A percentile compares a stretch with the other conserved stretches of the same genome.
Conservation (phyloP, 2,113 vertebrate genomes). For the Myxocyprinus asiaticus region DNA sequence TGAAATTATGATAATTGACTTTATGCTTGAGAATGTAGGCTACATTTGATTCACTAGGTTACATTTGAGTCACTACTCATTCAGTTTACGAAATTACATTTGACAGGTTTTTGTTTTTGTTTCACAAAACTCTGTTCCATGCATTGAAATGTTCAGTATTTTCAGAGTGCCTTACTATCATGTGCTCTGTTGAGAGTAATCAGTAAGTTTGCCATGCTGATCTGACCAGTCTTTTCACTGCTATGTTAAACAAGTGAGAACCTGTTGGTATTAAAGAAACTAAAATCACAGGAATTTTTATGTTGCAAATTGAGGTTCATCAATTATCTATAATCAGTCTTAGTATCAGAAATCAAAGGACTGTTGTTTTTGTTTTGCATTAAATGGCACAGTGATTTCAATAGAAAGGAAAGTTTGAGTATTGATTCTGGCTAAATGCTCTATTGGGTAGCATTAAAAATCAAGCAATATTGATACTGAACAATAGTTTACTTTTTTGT, state of each 20-base stretch:
- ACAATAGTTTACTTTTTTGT: neutral
- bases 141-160: neutral
- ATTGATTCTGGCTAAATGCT: neutral
- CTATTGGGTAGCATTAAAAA: neutral
- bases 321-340: too few species aligned
- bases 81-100: neutral
- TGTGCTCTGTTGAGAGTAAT: neutral
- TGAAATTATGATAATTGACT: neutral
- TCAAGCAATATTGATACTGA: neutral
- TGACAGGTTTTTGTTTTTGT: conserved; percentile 3
- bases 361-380: neutral
- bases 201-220: neutral
- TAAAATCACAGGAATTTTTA: too few species aligned
- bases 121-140: neutral
- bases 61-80: neutral
- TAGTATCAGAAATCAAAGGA: neutral
- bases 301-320: too few species aligned
- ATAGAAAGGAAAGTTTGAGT: too few species aligned
- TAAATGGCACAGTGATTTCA: too few species aligned
- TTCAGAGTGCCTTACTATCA: neutral
- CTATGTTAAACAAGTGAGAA: neutral
- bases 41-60: neutral
- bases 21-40: neutral
- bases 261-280: too few species aligned
- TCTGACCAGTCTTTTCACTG: neutral